Evolutionary conservation across 2,888 invertebrate genomes (phyloP), one percentile per base, ranked within the genome.

Genomic region (Priocnemis perturbator): DNA sequence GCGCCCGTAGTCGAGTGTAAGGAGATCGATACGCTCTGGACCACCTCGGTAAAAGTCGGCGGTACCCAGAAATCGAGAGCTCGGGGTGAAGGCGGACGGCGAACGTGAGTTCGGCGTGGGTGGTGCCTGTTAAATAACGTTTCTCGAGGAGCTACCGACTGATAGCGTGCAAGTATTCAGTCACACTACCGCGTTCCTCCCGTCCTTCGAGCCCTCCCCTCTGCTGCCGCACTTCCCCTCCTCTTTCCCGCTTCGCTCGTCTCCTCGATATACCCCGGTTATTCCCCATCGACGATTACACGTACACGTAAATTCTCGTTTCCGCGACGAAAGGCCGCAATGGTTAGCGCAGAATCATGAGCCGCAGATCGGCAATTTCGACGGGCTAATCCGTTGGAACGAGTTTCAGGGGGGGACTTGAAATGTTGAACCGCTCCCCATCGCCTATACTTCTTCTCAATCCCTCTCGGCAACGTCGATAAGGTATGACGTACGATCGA

Each of bases 21-120:
- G 23, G 37, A 76, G 79, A 82, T 84, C 85, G 77, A 85, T 85
- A 81, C 67, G 48, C 21, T 19, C 9, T 44, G 48, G 15, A 7
- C n/a, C 50, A 9, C 1, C 50, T 2, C 50, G 72, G 61, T 69
- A 68, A 68, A 57, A 74, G 70, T 72, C 65, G 50, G 55, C 55
- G 50, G 64, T 50, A 56, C 45, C 57, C 37, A 11, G 50, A 50
- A 9, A 50, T 50, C 50, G 50, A 19, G 50, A 50, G 37, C 50
- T 17, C 37, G 20, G 21, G 15, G 20, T 17, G 37, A 59, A 50
- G 11, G 30, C 21, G 53, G 50, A 17, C 47, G 53, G 47, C 14
- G 4, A 7, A 37, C 9, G 23, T 17, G 21, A 23, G 56, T 47
- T 56, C 19, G 50, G 14, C 14, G 1, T 26, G 17, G n/a, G 37